These are phyloP conservation scores for Heliornis fulica DNA, from an alignment of 2,113 vertebrate genomes.

Conservation along the genomic window DNA sequence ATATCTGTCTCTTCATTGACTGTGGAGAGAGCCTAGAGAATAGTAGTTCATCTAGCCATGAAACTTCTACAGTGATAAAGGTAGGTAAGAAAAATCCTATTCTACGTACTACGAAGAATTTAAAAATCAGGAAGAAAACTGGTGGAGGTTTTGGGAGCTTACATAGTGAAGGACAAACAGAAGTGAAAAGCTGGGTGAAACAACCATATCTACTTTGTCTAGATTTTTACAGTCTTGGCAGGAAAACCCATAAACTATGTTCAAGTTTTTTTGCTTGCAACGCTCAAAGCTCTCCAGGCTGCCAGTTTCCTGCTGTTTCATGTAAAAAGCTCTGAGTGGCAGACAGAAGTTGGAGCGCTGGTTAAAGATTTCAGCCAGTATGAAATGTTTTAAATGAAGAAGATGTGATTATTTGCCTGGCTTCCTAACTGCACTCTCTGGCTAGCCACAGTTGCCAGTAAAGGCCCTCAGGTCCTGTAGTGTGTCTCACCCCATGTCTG, in stretches of 20 bases:
- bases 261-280: background rate
- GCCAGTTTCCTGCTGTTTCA: conserved; percentile 62
- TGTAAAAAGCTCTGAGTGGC: conserved; percentile 55
- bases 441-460: background rate
- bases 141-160: conserved; percentile 10
- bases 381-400: conserved; percentile 53
- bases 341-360: conserved; percentile 55
- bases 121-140: conserved; percentile 8
- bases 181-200: conserved; percentile 34
- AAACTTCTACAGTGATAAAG: conserved; percentile 1
- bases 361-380: conserved; percentile 58
- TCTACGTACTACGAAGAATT: background rate
- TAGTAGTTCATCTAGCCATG: background rate
- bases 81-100: conserved; percentile 9
- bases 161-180: conserved; percentile 9
- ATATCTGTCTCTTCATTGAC: conserved; percentile 30
- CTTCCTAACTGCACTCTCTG: background rate
- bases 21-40: conserved; percentile 54
- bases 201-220: conserved; percentile 25
- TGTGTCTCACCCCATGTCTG: background rate
- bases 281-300: conserved; percentile 26
- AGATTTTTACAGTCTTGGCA: conserved; percentile 53
- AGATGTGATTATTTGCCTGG: conserved; percentile 37
- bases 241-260: conserved; percentile 43
- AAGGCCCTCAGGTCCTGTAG: background rate